Percentiles rank a stretch among this genome's conserved stretches.
Evolutionary conservation across 2,888 invertebrate species (phyloP).

Genomic region (Amphiduros pacificus): DNA sequence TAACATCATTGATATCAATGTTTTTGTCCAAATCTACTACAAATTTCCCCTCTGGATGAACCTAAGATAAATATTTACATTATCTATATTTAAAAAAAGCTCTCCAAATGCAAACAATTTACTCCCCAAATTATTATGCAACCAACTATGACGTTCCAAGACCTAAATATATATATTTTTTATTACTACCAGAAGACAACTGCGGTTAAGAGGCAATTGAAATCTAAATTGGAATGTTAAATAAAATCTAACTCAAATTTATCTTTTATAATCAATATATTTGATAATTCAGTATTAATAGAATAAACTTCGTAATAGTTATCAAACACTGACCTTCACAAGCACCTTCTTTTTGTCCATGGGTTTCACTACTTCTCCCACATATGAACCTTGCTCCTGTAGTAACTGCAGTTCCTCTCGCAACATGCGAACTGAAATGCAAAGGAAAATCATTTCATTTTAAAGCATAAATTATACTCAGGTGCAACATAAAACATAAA

Average conservation of each 20-base stretch:
- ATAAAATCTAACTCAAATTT: too few species aligned
- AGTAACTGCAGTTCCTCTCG: constrained; percentile 95
- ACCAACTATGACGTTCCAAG: too few species aligned
- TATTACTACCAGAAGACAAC: too few species aligned
- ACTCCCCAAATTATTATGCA: too few species aligned
- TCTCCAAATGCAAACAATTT: too few species aligned
- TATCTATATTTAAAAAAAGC: not conserved
- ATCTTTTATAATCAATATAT: not conserved
- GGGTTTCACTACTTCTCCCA: constrained; percentile 98
- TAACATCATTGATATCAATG: constrained; percentile 96
- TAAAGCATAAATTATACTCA: too few species aligned
- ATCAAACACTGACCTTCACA: constrained; percentile 81
- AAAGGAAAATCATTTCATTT: constrained; percentile 67
- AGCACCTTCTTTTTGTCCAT: constrained; percentile 99
- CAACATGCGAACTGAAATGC: constrained; percentile 84
- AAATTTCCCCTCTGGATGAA: constrained; percentile 99
- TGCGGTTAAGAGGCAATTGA: too few species aligned
- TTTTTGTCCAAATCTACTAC: constrained; percentile 99
- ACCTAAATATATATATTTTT: too few species aligned
- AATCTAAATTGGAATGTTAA: too few species aligned
- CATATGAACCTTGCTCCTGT: constrained; percentile 96
- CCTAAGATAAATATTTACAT: constrained; percentile 60
- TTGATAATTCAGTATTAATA: too few species aligned
- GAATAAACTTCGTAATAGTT: too few species aligned
- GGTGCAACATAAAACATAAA: too few species aligned